These are phyloP conservation scores for Cyclopterus lumpus DNA, from an alignment of 2,797 vertebrate species.

Conservation along the genomic window DNA sequence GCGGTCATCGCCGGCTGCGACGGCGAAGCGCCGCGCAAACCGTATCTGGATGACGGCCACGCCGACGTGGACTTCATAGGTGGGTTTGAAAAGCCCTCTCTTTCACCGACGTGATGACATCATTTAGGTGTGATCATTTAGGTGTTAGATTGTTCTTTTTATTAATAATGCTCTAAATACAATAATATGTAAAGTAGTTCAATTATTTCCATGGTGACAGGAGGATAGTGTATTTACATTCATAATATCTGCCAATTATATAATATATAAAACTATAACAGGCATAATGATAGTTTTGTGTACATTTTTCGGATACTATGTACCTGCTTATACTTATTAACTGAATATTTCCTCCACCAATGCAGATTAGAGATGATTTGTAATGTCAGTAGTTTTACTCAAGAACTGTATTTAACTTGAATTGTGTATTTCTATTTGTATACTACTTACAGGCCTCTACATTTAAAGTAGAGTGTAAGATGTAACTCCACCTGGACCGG, in stretches of 20 bases:
- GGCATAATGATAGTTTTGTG: not conserved
- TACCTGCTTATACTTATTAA: not conserved
- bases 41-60: constrained; percentile 81
- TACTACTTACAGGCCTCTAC: not conserved
- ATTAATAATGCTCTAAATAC: not conserved
- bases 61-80: constrained; percentile 96
- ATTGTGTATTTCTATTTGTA: not conserved
- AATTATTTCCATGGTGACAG: not conserved
- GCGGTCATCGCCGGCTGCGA: constrained; percentile 93
- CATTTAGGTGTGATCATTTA: not conserved
- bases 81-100: constrained; percentile 49
- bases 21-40: constrained; percentile 81
- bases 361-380: not conserved
- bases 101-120: not conserved
- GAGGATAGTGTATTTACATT: not conserved
- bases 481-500: not conserved
- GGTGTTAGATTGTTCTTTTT: too few relatives aligned
- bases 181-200: not conserved
- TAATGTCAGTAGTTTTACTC: not conserved
- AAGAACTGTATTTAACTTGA: not conserved
- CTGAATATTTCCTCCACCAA: not conserved
- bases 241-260: not conserved
- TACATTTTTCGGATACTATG: not conserved
- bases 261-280: not conserved
- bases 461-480: not conserved